Evolutionary conservation across 2,797 vertebrate genomes (phyloP), one percentile per base, ranked within the genome.

Genomic region (Neosilurus mollespiculum): DNA sequence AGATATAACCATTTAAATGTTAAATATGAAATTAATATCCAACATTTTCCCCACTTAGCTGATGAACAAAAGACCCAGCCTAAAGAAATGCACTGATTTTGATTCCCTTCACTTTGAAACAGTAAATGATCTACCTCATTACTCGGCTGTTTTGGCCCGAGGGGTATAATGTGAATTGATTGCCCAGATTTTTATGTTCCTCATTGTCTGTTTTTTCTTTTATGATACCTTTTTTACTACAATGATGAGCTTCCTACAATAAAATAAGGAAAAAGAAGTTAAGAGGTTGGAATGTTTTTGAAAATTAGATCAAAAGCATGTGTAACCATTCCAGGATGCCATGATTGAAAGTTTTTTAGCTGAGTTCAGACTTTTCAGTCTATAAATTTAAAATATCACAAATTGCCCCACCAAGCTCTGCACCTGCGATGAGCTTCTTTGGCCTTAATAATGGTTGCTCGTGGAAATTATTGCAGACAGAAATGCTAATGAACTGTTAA

Each of bases 401-500:
- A 34, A 66, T 51, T 64, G 59, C 77, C 59, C 10, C 30, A n/a
- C 54, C 26, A 54, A 54, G 37, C 53, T 61, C 43, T 49, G 7
- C n/a, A 26, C 30, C 53, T 83, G 64, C 53, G 66, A 15, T 64
- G 49, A 24, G 78, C 34, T 18, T 34, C 62, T 30, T 6, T 54
- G 76, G 51, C 22, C 18, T 34, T 43, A 53, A 56, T 49, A 67
- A 54, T 37, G 53, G 26, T 66, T 69, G 67, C 78, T 80, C 34
- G 66, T 49, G 37, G 9, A 81, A 37, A 34, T 81, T 53, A 75
- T 69, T 76, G 58, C 53, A 71, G 66, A 75, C 30, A 77, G 77
- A 69, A 76, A 26, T 4, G 4, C 51, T 49, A 79, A 82, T 79
- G 75, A 30, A 59, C 69, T 81, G 58, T 72, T 81, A 56, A 78